phyloP scores from a whole-genome alignment of 2,888 invertebrate genomes.

The Rhagium mordax region DNA sequence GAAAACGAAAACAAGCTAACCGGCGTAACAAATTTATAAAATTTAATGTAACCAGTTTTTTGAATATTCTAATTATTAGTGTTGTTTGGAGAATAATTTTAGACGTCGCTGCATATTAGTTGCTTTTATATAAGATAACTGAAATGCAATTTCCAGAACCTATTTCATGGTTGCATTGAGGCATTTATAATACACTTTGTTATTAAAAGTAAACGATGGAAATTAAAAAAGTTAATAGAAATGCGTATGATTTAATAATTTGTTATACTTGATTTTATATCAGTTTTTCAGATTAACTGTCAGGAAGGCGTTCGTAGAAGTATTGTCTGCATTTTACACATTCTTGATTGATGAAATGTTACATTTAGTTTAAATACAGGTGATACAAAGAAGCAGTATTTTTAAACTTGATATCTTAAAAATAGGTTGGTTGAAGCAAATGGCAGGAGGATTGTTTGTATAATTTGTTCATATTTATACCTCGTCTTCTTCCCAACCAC shows the following conservation, averaged over 20 bases:
- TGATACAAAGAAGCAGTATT: too few relatives aligned
- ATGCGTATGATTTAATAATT: background rate
- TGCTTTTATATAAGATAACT: background rate
- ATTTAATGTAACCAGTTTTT: slow-evolving; percentile 15
- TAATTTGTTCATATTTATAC: too few relatives aligned
- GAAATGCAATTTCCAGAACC: background rate
- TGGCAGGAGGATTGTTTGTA: too few relatives aligned
- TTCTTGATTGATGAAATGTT: too few relatives aligned
- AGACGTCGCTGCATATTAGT: background rate
- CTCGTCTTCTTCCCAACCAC: too few relatives aligned
- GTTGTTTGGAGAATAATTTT: background rate
- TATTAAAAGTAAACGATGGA: background rate
- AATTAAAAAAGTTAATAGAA: background rate
- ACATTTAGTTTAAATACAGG: too few relatives aligned
- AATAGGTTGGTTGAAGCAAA: too few relatives aligned
- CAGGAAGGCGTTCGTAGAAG: background rate
- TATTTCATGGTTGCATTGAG: background rate
- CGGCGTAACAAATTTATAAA: slow-evolving; percentile 22
- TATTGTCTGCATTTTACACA: too few relatives aligned
- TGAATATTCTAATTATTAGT: slow-evolving; percentile 16
- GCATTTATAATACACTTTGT: background rate
- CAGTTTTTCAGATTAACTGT: background rate
- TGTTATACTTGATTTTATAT: background rate
- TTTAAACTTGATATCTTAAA: too few relatives aligned
- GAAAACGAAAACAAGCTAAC: slow-evolving; percentile 25